Evolutionary conservation across 2,888 invertebrate genomes (phyloP), one percentile per base, ranked within the genome.

Genomic region (Dorcus parallelipipedus): DNA sequence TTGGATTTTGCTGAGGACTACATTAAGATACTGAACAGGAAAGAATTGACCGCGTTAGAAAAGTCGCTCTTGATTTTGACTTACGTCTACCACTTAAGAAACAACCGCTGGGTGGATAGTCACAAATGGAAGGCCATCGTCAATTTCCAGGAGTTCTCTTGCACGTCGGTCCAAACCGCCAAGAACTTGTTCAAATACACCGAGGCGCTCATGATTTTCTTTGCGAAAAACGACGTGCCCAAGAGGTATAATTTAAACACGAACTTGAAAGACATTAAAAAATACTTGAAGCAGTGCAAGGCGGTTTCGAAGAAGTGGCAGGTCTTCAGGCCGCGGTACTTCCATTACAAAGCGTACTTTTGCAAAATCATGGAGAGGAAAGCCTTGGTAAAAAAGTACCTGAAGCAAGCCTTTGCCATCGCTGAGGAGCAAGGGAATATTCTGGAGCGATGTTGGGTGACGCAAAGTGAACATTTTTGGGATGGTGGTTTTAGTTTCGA

Each of bases 1-100:
- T 77, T 75, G 60, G 68, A 73, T 3, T 82, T 78, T 58, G 81
- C 82, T 2, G 75, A 79, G 47, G 74, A 69, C 64, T 63, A 64
- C 56, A 64, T 66, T 33, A 63, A 45, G 20, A 49, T 60, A 38
- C 47, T 51, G 2, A 45, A 55, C 41, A 60, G 43, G 9, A 62
- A 50, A 1, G 57, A 59, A 10, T 53, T 49, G 9, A 55, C 48
- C 9, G 10, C 45, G 9, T 48, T 52, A 9, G 68, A 67, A 43
- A 64, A 64, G 43, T 66, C 63, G 14, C 10, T 71, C 6, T 58
- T 65, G 2, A 26, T 69, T 9, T 63, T 62, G 49, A n/a, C 69
- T 10, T 60, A 64, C 45, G 41, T 56, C 17, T 63, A 68, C 51
- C 58, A 57, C 33, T 49, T 68, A 17, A 61, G 70, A 33, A 59